Evolutionary conservation across 2,888 invertebrate genomes (phyloP).

Genomic region (Idaea straminata): DNA sequence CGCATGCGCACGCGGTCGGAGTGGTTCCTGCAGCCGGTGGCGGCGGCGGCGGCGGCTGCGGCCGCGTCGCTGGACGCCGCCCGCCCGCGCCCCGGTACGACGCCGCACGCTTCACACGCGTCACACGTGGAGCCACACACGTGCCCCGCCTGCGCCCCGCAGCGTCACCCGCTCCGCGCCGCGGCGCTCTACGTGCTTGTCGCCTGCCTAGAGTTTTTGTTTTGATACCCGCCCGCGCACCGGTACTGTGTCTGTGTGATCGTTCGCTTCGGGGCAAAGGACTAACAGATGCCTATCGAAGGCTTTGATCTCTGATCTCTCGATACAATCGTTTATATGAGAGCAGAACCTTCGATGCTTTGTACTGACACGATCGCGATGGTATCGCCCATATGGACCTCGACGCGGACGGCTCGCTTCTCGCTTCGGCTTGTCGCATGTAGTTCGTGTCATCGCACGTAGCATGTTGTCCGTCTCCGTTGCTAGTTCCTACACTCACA

Average conservation of each 20-base stretch:
- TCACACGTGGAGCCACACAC: constrained; percentile 24
- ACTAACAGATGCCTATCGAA: constrained; percentile 52
- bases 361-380: constrained; percentile 53
- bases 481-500: too few relatives aligned
- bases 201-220: constrained; percentile 80
- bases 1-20: constrained; percentile 98
- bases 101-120: constrained; percentile 26
- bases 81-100: constrained; percentile 30
- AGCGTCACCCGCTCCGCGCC: constrained; percentile 56
- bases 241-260: constrained; percentile 70
- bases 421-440: constrained; percentile 28
- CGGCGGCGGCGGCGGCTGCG: constrained; percentile 69
- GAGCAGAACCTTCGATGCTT: constrained; percentile 48
- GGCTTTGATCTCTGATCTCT: constrained; percentile 38
- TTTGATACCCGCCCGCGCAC: constrained; percentile 66
- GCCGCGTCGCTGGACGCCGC: constrained; percentile 67
- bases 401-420: constrained; percentile 47
- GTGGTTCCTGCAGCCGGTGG: constrained; percentile 93
- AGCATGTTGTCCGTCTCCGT: constrained; percentile 30
- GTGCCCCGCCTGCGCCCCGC: constrained; percentile 36
- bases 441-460: constrained; percentile 44
- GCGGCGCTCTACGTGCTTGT: constrained; percentile 76
- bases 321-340: constrained; percentile 9
- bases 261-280: constrained; percentile 68
- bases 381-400: constrained; percentile 38